phyloP scores from a whole-genome alignment of 2,888 invertebrate genomes.

The Drosophila mayaguana region DNA sequence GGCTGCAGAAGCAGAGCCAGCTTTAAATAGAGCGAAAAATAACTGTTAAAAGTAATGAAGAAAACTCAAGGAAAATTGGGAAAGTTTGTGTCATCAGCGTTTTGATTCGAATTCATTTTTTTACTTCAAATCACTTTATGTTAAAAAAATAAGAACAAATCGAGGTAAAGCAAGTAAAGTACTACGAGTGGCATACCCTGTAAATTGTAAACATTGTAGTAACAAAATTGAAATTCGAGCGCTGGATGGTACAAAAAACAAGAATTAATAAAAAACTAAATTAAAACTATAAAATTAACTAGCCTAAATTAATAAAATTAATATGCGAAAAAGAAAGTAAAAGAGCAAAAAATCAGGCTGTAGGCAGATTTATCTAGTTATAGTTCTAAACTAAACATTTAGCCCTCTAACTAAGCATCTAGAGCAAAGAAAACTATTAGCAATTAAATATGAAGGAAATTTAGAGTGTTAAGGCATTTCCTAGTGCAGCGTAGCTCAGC shows the following conservation, averaged over 20 bases:
- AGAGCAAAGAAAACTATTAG: slow-evolving; percentile 37
- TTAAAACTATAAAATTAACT: slow-evolving; percentile 49
- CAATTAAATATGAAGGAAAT: slow-evolving; percentile 18
- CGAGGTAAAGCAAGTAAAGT: slow-evolving; percentile 19
- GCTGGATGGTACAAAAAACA: slow-evolving; percentile 84
- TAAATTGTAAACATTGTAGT: slow-evolving; percentile 56
- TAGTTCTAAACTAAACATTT: slow-evolving; percentile 4
- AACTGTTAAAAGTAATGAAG: slow-evolving; percentile 10
- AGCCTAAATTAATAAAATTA: slow-evolving; percentile 55
- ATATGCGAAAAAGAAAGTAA: slow-evolving; percentile 44
- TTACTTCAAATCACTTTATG: slow-evolving; percentile 29
- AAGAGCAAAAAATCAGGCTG: slow-evolving; percentile 27
- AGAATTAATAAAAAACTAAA: slow-evolving; percentile 29
- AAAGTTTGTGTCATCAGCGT: slow-evolving; percentile 23
- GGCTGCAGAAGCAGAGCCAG: slow-evolving; percentile 27
- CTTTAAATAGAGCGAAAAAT: slow-evolving; percentile 35
- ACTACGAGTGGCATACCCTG: slow-evolving; percentile 39
- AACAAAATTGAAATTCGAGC: slow-evolving; percentile 81
- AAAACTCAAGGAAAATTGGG: slow-evolving; percentile 13
- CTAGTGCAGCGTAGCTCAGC: slow-evolving; percentile 43
- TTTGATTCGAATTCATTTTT: slow-evolving; percentile 48
- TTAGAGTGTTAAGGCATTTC: slow-evolving; percentile 36
- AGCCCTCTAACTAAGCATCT: slow-evolving; percentile 7
- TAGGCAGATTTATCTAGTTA: slow-evolving; percentile 45
- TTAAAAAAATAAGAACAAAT: slow-evolving; percentile 5